Evolutionary conservation across 2,113 vertebrate species (phyloP).

Genomic region (Catharus fuscescens): DNA sequence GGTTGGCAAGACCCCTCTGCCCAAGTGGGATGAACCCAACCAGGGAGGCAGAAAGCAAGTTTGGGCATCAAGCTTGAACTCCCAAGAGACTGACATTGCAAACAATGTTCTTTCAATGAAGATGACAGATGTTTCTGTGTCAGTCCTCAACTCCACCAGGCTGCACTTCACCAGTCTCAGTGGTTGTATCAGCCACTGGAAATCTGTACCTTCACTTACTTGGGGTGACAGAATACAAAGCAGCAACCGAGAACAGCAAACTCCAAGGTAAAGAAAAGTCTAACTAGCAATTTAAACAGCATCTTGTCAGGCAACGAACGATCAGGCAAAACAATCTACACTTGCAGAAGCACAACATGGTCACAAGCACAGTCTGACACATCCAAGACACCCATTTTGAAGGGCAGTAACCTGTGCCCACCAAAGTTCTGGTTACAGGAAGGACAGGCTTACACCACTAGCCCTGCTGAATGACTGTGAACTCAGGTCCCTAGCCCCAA

Average conservation of each 20-base stretch:
- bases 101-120: background rate
- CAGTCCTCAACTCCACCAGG: background rate
- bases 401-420: background rate
- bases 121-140: rapidly evolving
- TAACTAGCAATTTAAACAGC: background rate
- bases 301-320: background rate
- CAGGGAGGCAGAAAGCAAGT: background rate
- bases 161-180: rapidly evolving
- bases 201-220: background rate
- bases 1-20: background rate
- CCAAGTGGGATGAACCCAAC: background rate
- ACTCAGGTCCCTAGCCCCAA: background rate
- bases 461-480: background rate
- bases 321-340: background rate
- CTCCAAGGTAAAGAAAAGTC: background rate
- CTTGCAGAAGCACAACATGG: background rate
- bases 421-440: background rate
- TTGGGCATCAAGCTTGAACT: background rate
- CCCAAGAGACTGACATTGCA: background rate
- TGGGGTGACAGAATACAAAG: background rate
- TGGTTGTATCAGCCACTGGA: background rate
- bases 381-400: background rate
- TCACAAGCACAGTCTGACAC: background rate
- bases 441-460: background rate
- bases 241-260: background rate